Evolutionary conservation across 2,888 invertebrate species (phyloP).

Genomic region (Mongoloraphidia duomilia): DNA sequence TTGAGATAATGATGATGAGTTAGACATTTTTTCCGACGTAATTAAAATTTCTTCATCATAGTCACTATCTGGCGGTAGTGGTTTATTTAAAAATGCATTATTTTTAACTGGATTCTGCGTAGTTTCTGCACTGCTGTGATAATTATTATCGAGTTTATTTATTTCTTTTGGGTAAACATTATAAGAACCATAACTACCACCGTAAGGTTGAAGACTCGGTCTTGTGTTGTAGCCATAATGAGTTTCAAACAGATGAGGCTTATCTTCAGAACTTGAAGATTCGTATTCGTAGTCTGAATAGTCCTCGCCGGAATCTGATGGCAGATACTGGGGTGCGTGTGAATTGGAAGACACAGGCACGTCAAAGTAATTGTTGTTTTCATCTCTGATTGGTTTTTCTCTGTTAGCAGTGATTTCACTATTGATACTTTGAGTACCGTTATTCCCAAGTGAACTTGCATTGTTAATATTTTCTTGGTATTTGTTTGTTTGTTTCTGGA

Average conservation of each 20-base stretch:
- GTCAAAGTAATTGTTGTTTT: constrained; percentile 4
- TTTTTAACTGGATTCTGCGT: background rate
- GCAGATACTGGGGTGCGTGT: constrained; percentile 4
- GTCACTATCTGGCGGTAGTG: background rate
- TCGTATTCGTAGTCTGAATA: constrained; percentile 13
- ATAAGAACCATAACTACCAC: too few species aligned
- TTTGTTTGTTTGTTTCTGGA: constrained; percentile 14
- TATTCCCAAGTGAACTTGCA: constrained; percentile 3
- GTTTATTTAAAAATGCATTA: background rate
- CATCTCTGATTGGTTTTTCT: constrained; percentile 4
- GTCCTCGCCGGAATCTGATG: constrained; percentile 11
- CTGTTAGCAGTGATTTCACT: constrained; percentile 8
- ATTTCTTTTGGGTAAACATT: background rate
- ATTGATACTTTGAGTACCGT: background rate
- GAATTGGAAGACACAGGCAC: background rate
- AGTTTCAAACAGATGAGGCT: too few species aligned
- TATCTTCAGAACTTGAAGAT: background rate
- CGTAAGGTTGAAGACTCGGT: too few species aligned
- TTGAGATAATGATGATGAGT: too few species aligned
- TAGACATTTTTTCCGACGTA: too few species aligned
- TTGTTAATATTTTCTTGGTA: constrained; percentile 11
- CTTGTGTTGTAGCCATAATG: too few species aligned
- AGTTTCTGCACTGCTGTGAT: background rate
- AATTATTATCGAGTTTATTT: too few species aligned
- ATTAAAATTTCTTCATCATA: too few species aligned